Conservation (phyloP, 2,797 vertebrate genomes). For the Lepus oiostolus region DNA sequence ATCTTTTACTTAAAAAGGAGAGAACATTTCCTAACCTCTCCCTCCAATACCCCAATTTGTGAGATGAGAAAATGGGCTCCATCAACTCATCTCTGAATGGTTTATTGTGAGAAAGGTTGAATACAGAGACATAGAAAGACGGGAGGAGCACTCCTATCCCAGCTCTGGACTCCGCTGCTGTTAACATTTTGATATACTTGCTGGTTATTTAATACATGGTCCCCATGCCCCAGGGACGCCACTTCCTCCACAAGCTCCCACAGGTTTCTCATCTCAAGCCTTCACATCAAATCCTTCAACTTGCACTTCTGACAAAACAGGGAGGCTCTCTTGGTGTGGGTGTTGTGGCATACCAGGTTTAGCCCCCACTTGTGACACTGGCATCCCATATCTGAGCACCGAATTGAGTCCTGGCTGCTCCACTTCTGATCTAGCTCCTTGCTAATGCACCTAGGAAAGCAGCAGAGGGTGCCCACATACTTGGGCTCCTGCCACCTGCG, state of each 20-base stretch:
- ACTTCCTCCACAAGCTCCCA: too few relatives aligned
- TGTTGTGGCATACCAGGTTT: too few relatives aligned
- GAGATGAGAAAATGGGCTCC: neutral
- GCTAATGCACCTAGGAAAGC: too few relatives aligned
- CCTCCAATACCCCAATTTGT: neutral
- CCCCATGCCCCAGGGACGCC: too few relatives aligned
- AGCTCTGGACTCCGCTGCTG: neutral
- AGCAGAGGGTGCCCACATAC: too few relatives aligned
- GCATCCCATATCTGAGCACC: too few relatives aligned
- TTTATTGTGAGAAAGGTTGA: neutral
- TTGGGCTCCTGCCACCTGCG: too few relatives aligned
- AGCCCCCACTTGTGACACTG: too few relatives aligned
- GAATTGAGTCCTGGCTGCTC: too few relatives aligned
- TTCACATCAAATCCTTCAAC: neutral
- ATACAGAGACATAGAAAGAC: neutral
- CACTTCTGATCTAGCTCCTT: too few relatives aligned
- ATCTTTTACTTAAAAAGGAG: too few relatives aligned
- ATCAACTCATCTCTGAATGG: neutral
- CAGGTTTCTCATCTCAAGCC: too few relatives aligned
- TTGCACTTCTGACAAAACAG: slow-evolving; percentile 11
- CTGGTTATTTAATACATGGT: neutral
- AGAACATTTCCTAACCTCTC: neutral
- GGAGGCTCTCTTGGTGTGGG: neutral
- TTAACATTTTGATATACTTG: neutral
- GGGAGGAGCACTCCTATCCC: neutral